phyloP scores from a whole-genome alignment of 2,797 vertebrate genomes.

The Alectoris magna region DNA sequence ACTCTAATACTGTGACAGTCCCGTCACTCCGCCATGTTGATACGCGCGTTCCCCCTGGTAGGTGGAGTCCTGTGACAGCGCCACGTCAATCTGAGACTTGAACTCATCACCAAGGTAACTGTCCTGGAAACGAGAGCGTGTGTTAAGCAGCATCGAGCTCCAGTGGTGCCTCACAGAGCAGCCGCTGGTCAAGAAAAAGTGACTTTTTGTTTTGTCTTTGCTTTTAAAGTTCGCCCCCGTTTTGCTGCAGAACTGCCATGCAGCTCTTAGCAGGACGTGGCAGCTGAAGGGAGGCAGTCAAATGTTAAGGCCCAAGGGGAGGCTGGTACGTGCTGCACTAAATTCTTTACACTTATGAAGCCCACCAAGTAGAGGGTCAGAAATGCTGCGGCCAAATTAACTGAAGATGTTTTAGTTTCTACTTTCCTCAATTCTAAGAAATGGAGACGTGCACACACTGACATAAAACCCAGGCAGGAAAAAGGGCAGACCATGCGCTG shows the following conservation, averaged over 20 bases:
- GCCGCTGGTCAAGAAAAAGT: accelerated
- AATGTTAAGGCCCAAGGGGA: background rate
- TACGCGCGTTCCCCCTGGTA: conserved; percentile 99
- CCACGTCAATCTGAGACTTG: conserved; percentile 99
- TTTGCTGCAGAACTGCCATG: background rate
- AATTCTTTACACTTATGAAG: background rate
- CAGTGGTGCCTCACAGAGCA: background rate
- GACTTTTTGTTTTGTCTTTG: background rate
- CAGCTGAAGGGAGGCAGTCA: background rate
- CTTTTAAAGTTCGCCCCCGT: too few relatives aligned
- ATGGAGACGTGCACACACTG: accelerated
- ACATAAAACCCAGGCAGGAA: background rate
- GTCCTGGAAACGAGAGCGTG: conserved; percentile 82
- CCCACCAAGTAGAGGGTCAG: background rate
- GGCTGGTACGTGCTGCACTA: background rate
- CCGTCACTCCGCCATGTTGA: conserved; percentile 98
- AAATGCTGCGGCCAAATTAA: background rate
- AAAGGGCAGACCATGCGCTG: accelerated
- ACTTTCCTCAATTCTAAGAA: background rate
- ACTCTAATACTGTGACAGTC: conserved; percentile 99
- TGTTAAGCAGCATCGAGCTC: background rate
- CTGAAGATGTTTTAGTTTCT: background rate
- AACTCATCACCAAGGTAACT: conserved; percentile 99
- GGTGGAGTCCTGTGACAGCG: conserved; percentile 98
- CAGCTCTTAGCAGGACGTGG: accelerated